phyloP scores from a whole-genome alignment of 1,140 invertebrate species.

The Drosophila nigromelanica region DNA sequence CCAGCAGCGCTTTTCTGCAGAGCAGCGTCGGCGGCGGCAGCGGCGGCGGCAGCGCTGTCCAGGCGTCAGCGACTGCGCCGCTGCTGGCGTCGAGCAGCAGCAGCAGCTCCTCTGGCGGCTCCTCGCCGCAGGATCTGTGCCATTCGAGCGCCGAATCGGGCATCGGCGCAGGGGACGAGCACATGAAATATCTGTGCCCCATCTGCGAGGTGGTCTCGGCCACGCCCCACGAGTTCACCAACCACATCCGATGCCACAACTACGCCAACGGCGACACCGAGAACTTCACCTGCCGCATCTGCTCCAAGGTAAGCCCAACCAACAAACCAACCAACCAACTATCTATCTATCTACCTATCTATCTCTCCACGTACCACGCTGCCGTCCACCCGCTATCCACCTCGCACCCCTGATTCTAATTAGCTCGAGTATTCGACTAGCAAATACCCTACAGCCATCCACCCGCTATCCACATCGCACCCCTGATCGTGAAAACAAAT shows the following conservation, averaged over 20 bases:
- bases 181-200: constrained; percentile 86
- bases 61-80: constrained; percentile 16
- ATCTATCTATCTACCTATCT: too few relatives aligned
- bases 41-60: constrained; percentile 24
- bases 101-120: constrained; percentile 62
- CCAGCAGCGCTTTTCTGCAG: constrained; percentile 55
- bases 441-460: too few relatives aligned
- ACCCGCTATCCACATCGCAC: too few relatives aligned
- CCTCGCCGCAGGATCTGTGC: constrained; percentile 63
- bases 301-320: constrained; percentile 83
- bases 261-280: constrained; percentile 85
- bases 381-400: too few relatives aligned
- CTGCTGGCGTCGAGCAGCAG: constrained; percentile 26
- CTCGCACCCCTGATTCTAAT: too few relatives aligned
- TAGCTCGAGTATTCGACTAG: too few relatives aligned
- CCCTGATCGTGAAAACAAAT: too few relatives aligned
- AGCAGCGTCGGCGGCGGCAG: constrained; percentile 34
- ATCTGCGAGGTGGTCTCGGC: constrained; percentile 87
- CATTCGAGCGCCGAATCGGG: constrained; percentile 76
- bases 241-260: constrained; percentile 89
- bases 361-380: too few relatives aligned
- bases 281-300: constrained; percentile 85
- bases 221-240: constrained; percentile 88
- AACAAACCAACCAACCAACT: background rate
- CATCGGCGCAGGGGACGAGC: constrained; percentile 75